phyloP scores from a whole-genome alignment of 2,113 vertebrate genomes.

The Marmota flaviventris region DNA sequence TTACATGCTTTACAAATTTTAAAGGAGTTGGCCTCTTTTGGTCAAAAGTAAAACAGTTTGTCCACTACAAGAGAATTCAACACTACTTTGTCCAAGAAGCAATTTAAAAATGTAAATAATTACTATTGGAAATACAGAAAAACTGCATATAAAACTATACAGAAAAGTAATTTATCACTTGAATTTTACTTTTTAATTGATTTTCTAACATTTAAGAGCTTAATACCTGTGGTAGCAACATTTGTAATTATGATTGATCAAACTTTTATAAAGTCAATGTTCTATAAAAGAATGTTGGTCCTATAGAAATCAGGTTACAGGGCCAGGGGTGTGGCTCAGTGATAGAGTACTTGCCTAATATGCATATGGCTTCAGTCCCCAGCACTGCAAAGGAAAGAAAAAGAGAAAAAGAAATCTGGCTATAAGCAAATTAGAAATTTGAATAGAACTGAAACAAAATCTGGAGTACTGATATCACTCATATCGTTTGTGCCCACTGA shows the following conservation, averaged over 20 bases:
- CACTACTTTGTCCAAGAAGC: neutral
- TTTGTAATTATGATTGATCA: neutral
- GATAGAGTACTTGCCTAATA: neutral
- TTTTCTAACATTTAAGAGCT: neutral
- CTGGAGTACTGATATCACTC: neutral
- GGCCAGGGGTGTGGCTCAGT: neutral
- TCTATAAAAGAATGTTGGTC: neutral
- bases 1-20: neutral
- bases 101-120: slow-evolving; percentile 3
- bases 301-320: neutral
- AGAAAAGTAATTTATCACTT: slow-evolving; percentile 15
- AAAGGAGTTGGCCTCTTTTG: neutral
- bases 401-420: neutral
- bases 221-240: neutral
- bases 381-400: neutral
- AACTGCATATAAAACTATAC: neutral
- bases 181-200: neutral
- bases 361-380: neutral
- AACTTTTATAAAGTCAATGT: neutral
- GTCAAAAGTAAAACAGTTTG: slow-evolving; percentile 19
- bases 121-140: neutral
- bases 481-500: neutral
- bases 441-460: neutral
- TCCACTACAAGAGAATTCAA: neutral
- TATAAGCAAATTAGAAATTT: neutral